These are phyloP conservation scores for Polydrusus pterygomalis DNA, from an alignment of 2,888 invertebrate species.

Conservation along the genomic window DNA sequence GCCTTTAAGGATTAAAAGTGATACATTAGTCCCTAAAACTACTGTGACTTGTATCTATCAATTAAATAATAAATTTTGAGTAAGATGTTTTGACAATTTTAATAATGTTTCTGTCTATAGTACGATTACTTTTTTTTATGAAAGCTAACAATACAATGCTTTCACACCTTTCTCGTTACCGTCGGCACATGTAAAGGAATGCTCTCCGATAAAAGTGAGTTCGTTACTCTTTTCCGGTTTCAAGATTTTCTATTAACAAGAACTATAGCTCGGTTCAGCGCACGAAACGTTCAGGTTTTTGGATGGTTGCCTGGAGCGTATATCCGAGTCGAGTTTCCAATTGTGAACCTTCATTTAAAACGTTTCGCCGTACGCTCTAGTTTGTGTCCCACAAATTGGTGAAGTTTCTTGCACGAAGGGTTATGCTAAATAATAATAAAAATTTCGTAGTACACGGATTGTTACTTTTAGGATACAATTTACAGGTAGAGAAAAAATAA, in stretches of 20 bases:
- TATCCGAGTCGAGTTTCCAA: conserved; percentile 66
- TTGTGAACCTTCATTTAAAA: conserved; percentile 58
- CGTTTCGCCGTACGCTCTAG: neutral
- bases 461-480: too few species aligned
- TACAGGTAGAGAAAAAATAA: too few species aligned
- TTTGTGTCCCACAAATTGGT: neutral
- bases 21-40: too few species aligned
- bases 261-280: neutral
- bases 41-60: too few species aligned
- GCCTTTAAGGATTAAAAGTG: too few species aligned
- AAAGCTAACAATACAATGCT: neutral
- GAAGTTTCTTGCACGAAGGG: neutral
- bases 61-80: neutral
- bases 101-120: neutral
- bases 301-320: conserved; percentile 65
- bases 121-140: neutral
- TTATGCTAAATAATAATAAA: too few species aligned
- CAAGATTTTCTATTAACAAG: conserved; percentile 12
- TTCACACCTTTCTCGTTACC: neutral
- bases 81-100: neutral
- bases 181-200: neutral
- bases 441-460: too few species aligned
- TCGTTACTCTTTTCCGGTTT: conserved; percentile 20
- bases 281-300: conserved; percentile 62
- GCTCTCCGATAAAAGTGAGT: conserved; percentile 2